phyloP scores from a whole-genome alignment of 1,140 invertebrate species.

The Zaprionus gabonicus region DNA sequence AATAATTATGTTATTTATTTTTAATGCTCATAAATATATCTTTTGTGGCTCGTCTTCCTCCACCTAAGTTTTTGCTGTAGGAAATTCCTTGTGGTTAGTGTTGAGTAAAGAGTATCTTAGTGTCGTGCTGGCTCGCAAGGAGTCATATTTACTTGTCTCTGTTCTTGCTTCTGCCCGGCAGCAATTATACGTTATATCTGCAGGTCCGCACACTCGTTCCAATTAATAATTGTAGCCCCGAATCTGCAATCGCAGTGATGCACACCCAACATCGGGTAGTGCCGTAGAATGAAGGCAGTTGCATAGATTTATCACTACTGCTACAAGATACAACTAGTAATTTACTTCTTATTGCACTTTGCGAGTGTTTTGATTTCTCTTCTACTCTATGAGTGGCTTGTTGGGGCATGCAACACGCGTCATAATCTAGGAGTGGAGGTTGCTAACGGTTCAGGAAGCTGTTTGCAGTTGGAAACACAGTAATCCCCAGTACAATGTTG shows the following conservation, averaged over 20 bases:
- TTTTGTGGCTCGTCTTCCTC: too few species aligned
- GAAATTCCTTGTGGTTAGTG: too few species aligned
- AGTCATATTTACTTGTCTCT: not conserved
- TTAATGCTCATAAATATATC: too few species aligned
- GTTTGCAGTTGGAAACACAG: not conserved
- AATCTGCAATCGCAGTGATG: constrained; percentile 32
- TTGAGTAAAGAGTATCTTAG: too few species aligned
- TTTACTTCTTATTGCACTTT: not conserved
- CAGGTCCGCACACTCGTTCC: constrained; percentile 33
- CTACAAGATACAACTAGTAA: constrained; percentile 51
- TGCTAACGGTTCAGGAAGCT: not conserved
- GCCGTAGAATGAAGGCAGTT: constrained; percentile 13
- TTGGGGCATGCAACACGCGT: constrained; percentile 16
- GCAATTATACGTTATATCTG: constrained; percentile 47
- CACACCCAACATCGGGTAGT: not conserved
- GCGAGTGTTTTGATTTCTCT: constrained; percentile 31
- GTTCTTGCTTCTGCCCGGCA: constrained; percentile 45
- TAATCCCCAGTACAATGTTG: not conserved
- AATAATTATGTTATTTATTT: too few species aligned
- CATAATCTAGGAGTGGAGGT: too few species aligned
- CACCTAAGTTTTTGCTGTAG: too few species aligned
- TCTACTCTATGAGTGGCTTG: constrained; percentile 37
- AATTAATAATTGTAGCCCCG: constrained; percentile 55
- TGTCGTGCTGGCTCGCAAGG: too few species aligned
- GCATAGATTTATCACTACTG: constrained; percentile 62